Percentiles rank a stretch among this genome's conserved stretches.
phyloP scores from a whole-genome alignment of 92 coral and sea anemone species.

The Pocillopora meandrina region DNA sequence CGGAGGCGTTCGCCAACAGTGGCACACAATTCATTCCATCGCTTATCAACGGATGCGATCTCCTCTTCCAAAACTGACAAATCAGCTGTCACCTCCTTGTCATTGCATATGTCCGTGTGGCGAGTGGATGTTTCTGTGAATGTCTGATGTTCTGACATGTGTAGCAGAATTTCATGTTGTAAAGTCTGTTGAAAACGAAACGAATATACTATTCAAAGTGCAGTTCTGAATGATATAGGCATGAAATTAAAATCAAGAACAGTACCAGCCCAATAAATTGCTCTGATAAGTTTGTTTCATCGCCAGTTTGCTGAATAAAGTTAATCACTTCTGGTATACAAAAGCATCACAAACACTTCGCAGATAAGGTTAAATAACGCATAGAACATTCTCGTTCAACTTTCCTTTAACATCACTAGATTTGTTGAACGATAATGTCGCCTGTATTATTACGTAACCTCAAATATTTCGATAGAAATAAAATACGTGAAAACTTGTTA shows the following conservation, averaged over 20 bases:
- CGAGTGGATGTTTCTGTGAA: constrained; percentile 53
- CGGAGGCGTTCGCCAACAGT: constrained; percentile 69
- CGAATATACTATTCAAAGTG: background rate
- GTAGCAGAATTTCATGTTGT: constrained; percentile 79
- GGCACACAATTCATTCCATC: constrained; percentile 76
- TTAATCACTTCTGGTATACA: no score
- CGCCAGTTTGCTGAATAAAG: no score
- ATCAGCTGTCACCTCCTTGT: constrained; percentile 68
- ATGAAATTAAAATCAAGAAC: background rate
- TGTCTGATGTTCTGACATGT: constrained; percentile 75
- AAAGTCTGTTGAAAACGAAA: constrained; percentile 60
- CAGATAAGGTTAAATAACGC: no score
- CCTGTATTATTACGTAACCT: no score
- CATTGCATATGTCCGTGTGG: constrained; percentile 67
- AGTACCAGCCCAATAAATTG: background rate
- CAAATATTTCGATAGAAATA: no score
- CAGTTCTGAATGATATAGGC: background rate
- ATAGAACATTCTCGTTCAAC: no score
- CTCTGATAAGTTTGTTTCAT: no score
- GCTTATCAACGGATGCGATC: constrained; percentile 62
- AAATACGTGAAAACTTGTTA: no score
- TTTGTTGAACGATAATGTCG: no score
- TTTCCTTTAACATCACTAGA: no score
- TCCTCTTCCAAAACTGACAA: constrained; percentile 84
- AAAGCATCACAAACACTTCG: no score